Base-by-base conservation (phyloP, 2,113 vertebrate genomes). In the Megaceryle maxima region DNA sequence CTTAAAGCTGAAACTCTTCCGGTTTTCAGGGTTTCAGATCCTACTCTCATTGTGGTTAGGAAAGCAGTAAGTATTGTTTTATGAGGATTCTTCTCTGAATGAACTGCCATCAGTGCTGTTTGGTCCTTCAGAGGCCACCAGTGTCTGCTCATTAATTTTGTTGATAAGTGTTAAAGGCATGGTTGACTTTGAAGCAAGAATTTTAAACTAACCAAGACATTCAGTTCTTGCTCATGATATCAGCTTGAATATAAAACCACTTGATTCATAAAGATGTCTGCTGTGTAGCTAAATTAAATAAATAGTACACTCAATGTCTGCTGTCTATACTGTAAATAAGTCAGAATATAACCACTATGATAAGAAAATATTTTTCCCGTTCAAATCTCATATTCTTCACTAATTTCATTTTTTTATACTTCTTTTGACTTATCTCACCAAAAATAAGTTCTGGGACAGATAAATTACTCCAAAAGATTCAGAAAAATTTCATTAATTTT, bases 81-180 rank as follows among this genome's bases (percentile, higher is more conserved):
- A 81, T 64, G 55, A 62, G 41, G 16, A 37, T 53, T 83, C 55
- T 87, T 73, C 48, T 83, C 67, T 69, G 29, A 91, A 85, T 89
- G 26, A 79, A 14, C 26, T 92, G 33, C 25, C 73, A 73, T 25
- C 19, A 19, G 13, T 60, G 22, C 35, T 64, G 33, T 73, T 44
- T 91, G 63, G 41, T 60, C 37, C 59, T 64, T 83, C 50, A 67
- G 79, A 92, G 82, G 64, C 87, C 48, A 88, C 66, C 39, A 59
- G 31, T 75, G 41, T 75, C 69, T 92, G 68, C 29, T 91, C 87
- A 16, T 94, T 95, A 94, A 85, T 92, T 96, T 97, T 96, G 81
- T 89, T 94, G 92, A 56, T 92, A 94, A 84, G 67, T 80, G 64
- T 85, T 96, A 93, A 96, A 97, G 78, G 90, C 63, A 59, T 26